These are phyloP conservation scores for Hippopotamus amphibius DNA, from an alignment of 2,113 vertebrate species.

Conservation along the genomic window DNA sequence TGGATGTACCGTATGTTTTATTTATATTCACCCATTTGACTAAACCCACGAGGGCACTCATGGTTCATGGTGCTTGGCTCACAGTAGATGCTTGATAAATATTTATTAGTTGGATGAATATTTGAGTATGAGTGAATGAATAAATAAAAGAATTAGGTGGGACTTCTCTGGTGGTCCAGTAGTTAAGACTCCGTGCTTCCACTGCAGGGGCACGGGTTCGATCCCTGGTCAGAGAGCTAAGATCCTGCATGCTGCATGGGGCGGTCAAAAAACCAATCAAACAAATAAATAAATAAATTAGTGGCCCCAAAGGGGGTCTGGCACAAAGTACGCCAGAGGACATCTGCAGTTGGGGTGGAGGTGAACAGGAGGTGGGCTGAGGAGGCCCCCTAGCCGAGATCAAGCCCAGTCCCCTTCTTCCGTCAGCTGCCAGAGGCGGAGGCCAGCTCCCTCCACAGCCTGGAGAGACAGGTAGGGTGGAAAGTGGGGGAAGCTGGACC, in stretches of 20 bases:
- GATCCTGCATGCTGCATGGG: neutral
- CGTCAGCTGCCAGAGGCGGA: constrained; percentile 77
- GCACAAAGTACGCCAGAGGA: neutral
- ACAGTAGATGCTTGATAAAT: neutral
- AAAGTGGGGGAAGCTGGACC: neutral
- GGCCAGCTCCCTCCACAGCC: constrained; percentile 81
- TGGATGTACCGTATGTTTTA: neutral
- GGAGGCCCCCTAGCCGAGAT: no score
- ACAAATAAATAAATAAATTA: neutral
- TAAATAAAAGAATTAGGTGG: neutral
- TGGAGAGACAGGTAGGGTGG: constrained; percentile 85
- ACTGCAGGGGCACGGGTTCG: neutral
- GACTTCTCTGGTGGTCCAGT: neutral
- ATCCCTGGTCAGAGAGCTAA: neutral
- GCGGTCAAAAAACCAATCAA: no score
- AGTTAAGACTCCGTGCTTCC: neutral
- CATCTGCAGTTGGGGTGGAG: neutral
- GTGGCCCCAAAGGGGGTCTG: neutral
- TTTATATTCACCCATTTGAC: neutral
- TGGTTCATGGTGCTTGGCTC: neutral
- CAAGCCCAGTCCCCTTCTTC: neutral
- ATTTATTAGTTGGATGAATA: neutral
- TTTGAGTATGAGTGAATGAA: neutral
- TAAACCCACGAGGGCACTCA: neutral
- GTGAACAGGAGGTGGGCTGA: neutral